Conservation (phyloP, 2,888 invertebrate species). For the Pyrrhia umbra region DNA sequence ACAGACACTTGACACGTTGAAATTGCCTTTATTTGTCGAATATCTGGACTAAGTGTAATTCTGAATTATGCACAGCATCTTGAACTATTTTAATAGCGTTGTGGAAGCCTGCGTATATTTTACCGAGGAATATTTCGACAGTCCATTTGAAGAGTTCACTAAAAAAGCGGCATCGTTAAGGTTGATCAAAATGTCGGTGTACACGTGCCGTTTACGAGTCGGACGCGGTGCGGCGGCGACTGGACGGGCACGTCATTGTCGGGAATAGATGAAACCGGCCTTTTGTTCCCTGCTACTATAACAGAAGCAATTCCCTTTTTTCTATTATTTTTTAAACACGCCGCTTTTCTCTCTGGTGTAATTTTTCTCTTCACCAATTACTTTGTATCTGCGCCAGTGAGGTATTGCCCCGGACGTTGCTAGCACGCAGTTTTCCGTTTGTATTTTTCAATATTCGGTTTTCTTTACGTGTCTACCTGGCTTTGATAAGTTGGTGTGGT, state of each 20-base stretch:
- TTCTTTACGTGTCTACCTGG: conserved; percentile 53
- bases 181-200: conserved; percentile 39
- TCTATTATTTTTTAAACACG: conserved; percentile 74
- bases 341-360: conserved; percentile 73
- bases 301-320: conserved; percentile 74
- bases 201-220: conserved; percentile 44
- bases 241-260: conserved; percentile 63
- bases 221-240: conserved; percentile 23
- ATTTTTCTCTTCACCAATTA: conserved; percentile 83
- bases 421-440: conserved; percentile 64
- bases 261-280: conserved; percentile 69
- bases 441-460: conserved; percentile 72
- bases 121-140: not conserved
- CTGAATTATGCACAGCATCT: conserved; percentile 24
- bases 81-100: conserved; percentile 2
- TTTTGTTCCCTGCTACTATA: conserved; percentile 73
- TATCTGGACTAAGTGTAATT: conserved; percentile 27
- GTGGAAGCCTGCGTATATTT: not conserved
- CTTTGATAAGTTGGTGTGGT: conserved; percentile 15
- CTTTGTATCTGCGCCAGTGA: conserved; percentile 78
- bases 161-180: conserved; percentile 28
- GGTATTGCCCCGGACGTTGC: conserved; percentile 68
- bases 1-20: conserved; percentile 47
- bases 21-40: conserved; percentile 55
- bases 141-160: conserved; percentile 22